Evolutionary conservation across 2,888 invertebrate species (phyloP).

Genomic region (Caenorhabditis uteleia): DNA sequence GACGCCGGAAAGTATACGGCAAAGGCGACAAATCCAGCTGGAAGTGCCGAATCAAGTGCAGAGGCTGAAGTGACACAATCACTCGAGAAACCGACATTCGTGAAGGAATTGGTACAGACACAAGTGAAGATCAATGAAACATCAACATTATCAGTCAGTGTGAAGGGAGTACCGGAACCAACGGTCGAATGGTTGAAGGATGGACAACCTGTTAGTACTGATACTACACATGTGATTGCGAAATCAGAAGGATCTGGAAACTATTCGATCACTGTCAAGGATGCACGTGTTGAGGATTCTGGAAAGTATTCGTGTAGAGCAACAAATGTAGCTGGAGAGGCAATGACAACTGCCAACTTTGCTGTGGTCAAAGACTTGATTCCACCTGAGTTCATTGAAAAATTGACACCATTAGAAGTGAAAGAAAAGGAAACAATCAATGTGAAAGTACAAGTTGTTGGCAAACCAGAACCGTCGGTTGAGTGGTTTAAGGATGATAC

Average conservation of each 20-base stretch:
- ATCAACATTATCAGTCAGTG: slow-evolving; percentile 50
- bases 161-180: slow-evolving; percentile 60
- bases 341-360: slow-evolving; percentile 54
- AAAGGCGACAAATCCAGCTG: slow-evolving; percentile 50
- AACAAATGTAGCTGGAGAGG: slow-evolving; percentile 78
- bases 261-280: slow-evolving; percentile 85
- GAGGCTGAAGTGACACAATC: slow-evolving; percentile 39
- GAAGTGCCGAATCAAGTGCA: slow-evolving; percentile 43
- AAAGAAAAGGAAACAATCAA: slow-evolving; percentile 76
- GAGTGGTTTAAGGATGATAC: slow-evolving; percentile 87
- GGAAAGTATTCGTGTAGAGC: slow-evolving; percentile 95
- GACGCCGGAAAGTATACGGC: slow-evolving; percentile 55
- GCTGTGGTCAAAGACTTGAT: slow-evolving; percentile 38
- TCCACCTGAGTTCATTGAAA: slow-evolving; percentile 80
- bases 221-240: slow-evolving; percentile 50
- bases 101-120: slow-evolving; percentile 43
- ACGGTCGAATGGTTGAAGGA: slow-evolving; percentile 81
- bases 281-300: slow-evolving; percentile 90
- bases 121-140: slow-evolving; percentile 49
- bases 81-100: slow-evolving; percentile 46
- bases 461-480: slow-evolving; percentile 76
- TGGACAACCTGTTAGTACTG: slow-evolving; percentile 82
- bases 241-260: slow-evolving; percentile 84
- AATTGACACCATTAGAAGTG: slow-evolving; percentile 79
- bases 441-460: slow-evolving; percentile 40